Conservation (phyloP, 2,888 invertebrate genomes). For the Choreutis nemorana region DNA sequence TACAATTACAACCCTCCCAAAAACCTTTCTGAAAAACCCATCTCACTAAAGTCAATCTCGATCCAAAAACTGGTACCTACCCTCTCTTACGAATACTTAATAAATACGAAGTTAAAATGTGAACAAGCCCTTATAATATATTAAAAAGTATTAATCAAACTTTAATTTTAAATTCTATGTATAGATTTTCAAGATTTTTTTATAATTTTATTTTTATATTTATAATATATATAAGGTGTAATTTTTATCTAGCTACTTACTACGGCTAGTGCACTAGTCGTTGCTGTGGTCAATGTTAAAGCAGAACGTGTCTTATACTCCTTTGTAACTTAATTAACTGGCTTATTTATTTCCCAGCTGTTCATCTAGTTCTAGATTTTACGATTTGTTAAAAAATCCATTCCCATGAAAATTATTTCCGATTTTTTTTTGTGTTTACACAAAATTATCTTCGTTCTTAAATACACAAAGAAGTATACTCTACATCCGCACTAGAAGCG, state of each 20-base stretch:
- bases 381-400: too few relatives aligned
- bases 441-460: too few relatives aligned
- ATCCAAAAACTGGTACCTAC: constrained; percentile 33
- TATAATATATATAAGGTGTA: constrained; percentile 50
- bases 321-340: too few relatives aligned
- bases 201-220: constrained; percentile 27
- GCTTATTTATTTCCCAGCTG: too few relatives aligned
- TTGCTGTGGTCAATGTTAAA: constrained; percentile 62
- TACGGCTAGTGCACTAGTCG: constrained; percentile 57
- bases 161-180: constrained; percentile 63
- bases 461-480: constrained; percentile 38
- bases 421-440: too few relatives aligned
- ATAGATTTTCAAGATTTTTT: constrained; percentile 61
- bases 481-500: constrained; percentile 44
- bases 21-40: constrained; percentile 21
- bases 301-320: constrained; percentile 10
- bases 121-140: constrained; percentile 64
- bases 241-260: constrained; percentile 53
- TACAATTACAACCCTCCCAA: constrained; percentile 19
- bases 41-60: constrained; percentile 39
- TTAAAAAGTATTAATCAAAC: constrained; percentile 64
- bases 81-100: constrained; percentile 49
- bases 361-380: too few relatives aligned
- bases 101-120: constrained; percentile 64
- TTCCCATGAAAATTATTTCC: too few relatives aligned